Conservation (phyloP, 1,140 invertebrate species). For the Papilio dardanus region DNA sequence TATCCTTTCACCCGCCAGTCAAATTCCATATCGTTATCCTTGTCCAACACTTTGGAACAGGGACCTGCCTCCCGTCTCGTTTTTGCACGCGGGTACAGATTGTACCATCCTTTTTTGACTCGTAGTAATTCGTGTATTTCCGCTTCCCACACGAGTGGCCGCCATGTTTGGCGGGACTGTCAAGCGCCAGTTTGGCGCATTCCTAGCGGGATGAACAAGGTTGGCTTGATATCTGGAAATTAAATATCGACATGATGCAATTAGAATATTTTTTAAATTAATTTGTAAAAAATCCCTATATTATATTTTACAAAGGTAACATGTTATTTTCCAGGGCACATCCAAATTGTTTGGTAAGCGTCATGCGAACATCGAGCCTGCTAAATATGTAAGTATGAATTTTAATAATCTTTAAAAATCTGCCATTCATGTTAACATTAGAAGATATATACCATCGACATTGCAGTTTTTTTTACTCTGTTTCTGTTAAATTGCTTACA, state of each 20-base stretch:
- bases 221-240: constrained; percentile 49
- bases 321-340: neutral
- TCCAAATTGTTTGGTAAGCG: neutral
- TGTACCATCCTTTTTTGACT: constrained; percentile 73
- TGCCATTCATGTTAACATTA: neutral
- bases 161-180: constrained; percentile 81
- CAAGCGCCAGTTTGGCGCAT: constrained; percentile 80
- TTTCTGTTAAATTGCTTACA: neutral
- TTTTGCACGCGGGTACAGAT: constrained; percentile 67
- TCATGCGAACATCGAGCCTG: neutral
- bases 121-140: constrained; percentile 79
- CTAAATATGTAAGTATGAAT: constrained; percentile 2
- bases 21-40: constrained; percentile 69
- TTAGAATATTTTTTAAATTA: constrained; percentile 22
- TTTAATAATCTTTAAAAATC: neutral
- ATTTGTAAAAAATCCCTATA: neutral
- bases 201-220: constrained; percentile 74
- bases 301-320: neutral
- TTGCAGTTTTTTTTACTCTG: neutral
- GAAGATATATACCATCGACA: neutral
- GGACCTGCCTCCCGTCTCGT: constrained; percentile 74
- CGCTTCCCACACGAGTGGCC: constrained; percentile 78
- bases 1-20: constrained; percentile 71
- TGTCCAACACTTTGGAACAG: constrained; percentile 68
- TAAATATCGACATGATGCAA: constrained; percentile 51